Conservation (phyloP, 1,140 invertebrate species). For the Drosophila micromelanica region DNA sequence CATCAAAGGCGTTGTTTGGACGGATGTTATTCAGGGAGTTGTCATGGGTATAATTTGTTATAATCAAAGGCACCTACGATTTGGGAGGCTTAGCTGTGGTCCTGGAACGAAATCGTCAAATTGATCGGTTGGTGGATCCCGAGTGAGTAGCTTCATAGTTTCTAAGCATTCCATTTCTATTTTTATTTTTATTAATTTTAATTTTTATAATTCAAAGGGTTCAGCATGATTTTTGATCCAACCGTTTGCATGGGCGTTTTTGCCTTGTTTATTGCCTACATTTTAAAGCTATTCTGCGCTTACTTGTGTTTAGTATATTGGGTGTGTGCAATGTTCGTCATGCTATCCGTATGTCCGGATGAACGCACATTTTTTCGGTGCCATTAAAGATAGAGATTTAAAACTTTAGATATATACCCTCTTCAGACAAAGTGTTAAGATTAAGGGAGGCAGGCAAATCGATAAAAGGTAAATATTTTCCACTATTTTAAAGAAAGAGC, state of each 20-base stretch:
- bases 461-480: too few relatives aligned
- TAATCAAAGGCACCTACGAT: slow-evolving; percentile 91
- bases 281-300: too few relatives aligned
- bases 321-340: too few relatives aligned
- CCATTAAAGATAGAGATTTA: too few relatives aligned
- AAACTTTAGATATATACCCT: too few relatives aligned
- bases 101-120: slow-evolving; percentile 89
- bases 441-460: too few relatives aligned
- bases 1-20: slow-evolving; percentile 94
- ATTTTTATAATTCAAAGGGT: neutral
- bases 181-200: too few relatives aligned
- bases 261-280: slow-evolving; percentile 90
- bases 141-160: slow-evolving; percentile 87
- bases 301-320: too few relatives aligned
- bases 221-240: slow-evolving; percentile 89
- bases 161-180: slow-evolving; percentile 80
- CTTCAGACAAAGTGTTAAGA: too few relatives aligned
- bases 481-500: too few relatives aligned
- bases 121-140: slow-evolving; percentile 90
- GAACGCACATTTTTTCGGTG: too few relatives aligned
- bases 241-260: slow-evolving; percentile 90
- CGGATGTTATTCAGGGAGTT: slow-evolving; percentile 91
- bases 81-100: slow-evolving; percentile 91
- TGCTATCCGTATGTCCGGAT: too few relatives aligned
- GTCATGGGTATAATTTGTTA: slow-evolving; percentile 93